Evolutionary conservation across 1,140 invertebrate genomes (phyloP).

Genomic region (Ganaspis sp.): DNA sequence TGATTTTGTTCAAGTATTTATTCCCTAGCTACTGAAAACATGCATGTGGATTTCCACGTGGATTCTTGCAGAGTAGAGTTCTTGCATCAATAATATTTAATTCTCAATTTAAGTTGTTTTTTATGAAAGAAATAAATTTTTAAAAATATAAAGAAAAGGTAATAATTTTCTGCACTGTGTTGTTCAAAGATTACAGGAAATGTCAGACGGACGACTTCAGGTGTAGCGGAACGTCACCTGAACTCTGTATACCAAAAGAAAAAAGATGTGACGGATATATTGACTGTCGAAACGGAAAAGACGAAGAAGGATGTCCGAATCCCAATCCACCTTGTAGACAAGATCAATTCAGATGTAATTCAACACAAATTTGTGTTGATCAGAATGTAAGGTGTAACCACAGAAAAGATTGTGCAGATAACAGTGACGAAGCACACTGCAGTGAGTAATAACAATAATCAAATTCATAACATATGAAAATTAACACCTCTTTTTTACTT

Average conservation of each 20-base stretch:
- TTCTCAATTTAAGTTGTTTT: background rate
- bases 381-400: slow-evolving; percentile 90
- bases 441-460: slow-evolving; percentile 78
- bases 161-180: slow-evolving; percentile 4
- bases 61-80: no score
- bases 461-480: background rate
- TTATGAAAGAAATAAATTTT: background rate
- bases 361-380: slow-evolving; percentile 90
- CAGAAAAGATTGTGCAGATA: slow-evolving; percentile 92
- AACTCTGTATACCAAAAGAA: slow-evolving; percentile 89
- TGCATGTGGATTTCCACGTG: no score
- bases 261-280: slow-evolving; percentile 93
- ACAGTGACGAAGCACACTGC: slow-evolving; percentile 91
- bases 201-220: slow-evolving; percentile 90
- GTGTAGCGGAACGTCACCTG: slow-evolving; percentile 80
- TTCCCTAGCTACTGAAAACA: no score
- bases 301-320: slow-evolving; percentile 86
- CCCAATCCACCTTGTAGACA: slow-evolving; percentile 80
- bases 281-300: slow-evolving; percentile 91
- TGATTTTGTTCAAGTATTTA: no score
- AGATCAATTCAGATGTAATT: slow-evolving; percentile 93
- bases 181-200: slow-evolving; percentile 86
- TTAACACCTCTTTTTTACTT: background rate
- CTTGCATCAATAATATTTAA: no score
- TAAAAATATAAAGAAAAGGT: background rate